A percentile compares a stretch with the other conserved stretches of the same genome.
These are phyloP conservation scores for Calliphora vomitoria DNA, from an alignment of 2,888 invertebrate genomes.

Conservation along the genomic window DNA sequence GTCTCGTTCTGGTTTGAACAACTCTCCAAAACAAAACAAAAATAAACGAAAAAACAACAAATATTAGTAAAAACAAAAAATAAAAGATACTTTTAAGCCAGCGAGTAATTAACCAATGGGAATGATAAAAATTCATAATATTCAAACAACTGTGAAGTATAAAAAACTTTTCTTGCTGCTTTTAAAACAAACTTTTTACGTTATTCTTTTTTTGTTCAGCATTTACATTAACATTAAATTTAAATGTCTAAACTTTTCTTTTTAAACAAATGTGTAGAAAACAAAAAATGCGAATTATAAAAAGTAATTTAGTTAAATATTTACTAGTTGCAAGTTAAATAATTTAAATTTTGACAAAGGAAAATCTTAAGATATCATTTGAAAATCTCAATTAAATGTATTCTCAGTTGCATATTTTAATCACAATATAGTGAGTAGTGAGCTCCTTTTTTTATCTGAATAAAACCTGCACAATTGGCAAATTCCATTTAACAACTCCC, in stretches of 20 bases:
- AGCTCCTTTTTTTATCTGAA: no score
- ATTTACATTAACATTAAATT: conserved; percentile 20
- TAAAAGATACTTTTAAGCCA: conserved; percentile 22
- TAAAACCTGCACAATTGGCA: no score
- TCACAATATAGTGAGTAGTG: no score
- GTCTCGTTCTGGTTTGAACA: conserved; percentile 53
- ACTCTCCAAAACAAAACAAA: background rate
- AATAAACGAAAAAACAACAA: conserved; percentile 4
- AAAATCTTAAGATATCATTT: no score
- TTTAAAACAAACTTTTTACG: conserved; percentile 29
- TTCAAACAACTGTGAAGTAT: background rate
- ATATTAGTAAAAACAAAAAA: conserved; percentile 5
- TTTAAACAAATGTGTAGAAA: background rate
- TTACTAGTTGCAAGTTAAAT: no score
- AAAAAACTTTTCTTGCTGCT: conserved; percentile 14
- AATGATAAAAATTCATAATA: conserved; percentile 46
- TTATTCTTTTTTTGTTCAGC: background rate
- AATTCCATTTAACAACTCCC: no score
- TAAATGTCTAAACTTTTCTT: conserved; percentile 30
- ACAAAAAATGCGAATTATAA: background rate
- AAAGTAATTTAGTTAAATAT: no score
- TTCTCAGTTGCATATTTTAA: no score
- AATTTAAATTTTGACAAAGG: background rate
- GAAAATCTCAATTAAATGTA: no score
- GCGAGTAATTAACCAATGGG: conserved; percentile 61